A percentile compares a stretch with the other conserved stretches of the same genome.
Evolutionary conservation across 2,888 invertebrate genomes (phyloP).

Genomic region (Falcaria lacertinaria): DNA sequence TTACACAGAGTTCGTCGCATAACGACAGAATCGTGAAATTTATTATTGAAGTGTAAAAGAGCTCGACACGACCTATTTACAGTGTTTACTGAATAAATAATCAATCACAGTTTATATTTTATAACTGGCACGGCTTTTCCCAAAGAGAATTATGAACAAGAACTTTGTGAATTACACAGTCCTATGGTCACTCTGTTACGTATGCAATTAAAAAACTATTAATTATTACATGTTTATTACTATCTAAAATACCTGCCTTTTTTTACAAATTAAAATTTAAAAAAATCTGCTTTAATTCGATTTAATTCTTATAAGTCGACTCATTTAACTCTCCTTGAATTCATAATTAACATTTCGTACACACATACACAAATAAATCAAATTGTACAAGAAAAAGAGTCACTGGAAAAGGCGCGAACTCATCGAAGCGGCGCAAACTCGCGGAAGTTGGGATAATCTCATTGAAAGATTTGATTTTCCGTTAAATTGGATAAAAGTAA

Average conservation of each 20-base stretch:
- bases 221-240: no score
- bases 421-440: conserved; percentile 31
- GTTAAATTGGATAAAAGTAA: conserved; percentile 77
- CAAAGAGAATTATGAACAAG: not conserved
- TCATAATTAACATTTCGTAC: no score
- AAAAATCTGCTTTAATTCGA: no score
- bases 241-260: no score
- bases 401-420: conserved; percentile 33
- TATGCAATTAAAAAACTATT: no score
- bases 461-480: conserved; percentile 77
- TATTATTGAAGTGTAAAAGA: conserved; percentile 20
- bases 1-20: conserved; percentile 8
- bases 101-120: conserved; percentile 14
- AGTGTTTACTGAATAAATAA: conserved; percentile 24
- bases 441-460: conserved; percentile 65
- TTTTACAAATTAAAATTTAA: no score
- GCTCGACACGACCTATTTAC: conserved; percentile 13
- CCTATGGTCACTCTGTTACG: no score
- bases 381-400: conserved; percentile 18
- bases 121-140: conserved; percentile 11
- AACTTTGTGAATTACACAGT: not conserved
- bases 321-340: no score
- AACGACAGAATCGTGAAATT: conserved; percentile 8
- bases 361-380: not conserved
- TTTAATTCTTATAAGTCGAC: no score